A percentile compares a stretch with the other conserved stretches of the same genome.
phyloP scores from a whole-genome alignment of 2,888 invertebrate genomes.

The Arrhopalites spinosus region DNA sequence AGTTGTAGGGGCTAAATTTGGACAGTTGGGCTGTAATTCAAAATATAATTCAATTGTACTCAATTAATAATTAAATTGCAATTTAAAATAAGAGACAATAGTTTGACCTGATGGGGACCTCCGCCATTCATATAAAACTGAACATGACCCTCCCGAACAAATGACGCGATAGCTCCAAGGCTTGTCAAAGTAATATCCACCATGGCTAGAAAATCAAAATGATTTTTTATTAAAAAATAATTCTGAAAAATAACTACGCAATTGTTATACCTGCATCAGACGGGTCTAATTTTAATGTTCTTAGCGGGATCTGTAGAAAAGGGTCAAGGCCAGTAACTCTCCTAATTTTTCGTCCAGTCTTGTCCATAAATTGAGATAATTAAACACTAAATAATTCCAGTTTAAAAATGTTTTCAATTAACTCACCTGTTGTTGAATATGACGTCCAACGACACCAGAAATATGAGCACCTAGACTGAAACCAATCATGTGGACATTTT shows the following conservation, averaged over 20 bases:
- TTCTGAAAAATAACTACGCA: background rate
- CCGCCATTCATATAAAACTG: constrained; percentile 38
- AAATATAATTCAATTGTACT: background rate
- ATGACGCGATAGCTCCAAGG: constrained; percentile 16
- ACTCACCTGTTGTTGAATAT: background rate
- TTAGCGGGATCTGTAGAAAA: constrained; percentile 15
- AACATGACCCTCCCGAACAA: constrained; percentile 30
- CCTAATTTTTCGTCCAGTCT: constrained; percentile 11
- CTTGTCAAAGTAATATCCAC: constrained; percentile 31
- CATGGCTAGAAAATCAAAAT: background rate
- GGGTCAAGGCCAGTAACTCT: constrained; percentile 32
- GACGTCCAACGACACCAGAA: background rate
- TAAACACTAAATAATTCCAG: background rate
- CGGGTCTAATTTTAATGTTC: constrained; percentile 5
- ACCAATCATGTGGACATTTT: constrained; percentile 31
- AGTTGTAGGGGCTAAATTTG: constrained; percentile 4
- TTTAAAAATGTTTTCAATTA: background rate
- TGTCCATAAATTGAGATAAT: constrained; percentile 3
- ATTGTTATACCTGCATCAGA: background rate
- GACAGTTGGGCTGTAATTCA: constrained; percentile 14
- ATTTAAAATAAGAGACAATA: no score
- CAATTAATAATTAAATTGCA: constrained; percentile 11
- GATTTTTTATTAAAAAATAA: no score
- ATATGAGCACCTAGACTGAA: constrained; percentile 27
- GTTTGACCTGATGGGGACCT: constrained; percentile 20